A percentile compares a stretch with the other conserved stretches of the same genome.
These are phyloP conservation scores for Anolis sagrei DNA, from an alignment of 2,113 vertebrate species.

Conservation along the genomic window DNA sequence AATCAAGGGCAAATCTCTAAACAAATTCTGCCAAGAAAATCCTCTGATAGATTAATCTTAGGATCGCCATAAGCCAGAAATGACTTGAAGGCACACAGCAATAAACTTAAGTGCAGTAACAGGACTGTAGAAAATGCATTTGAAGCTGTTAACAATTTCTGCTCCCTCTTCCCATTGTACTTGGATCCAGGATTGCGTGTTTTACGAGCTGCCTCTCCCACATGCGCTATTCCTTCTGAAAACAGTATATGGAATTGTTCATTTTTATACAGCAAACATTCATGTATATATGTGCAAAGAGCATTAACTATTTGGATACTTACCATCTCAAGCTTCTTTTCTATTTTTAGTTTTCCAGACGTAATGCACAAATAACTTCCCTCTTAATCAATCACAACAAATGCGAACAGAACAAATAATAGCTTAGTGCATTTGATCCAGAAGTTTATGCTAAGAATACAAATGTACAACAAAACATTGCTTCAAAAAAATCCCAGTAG, in stretches of 20 bases:
- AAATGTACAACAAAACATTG: neutral
- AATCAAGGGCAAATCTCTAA: too few species aligned
- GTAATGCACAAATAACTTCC: conserved; percentile 15
- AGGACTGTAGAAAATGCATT: neutral
- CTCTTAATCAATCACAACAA: neutral
- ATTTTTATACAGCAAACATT: conserved; percentile 13
- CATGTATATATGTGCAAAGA: neutral
- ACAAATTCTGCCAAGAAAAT: too few species aligned
- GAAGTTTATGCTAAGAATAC: neutral
- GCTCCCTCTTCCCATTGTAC: too few species aligned
- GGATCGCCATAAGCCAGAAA: too few species aligned
- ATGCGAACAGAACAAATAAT: neutral
- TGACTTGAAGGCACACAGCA: too few species aligned
- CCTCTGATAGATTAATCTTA: too few species aligned
- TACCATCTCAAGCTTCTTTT: conserved; percentile 30
- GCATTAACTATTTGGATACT: conserved; percentile 20
- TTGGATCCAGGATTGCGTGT: too few species aligned
- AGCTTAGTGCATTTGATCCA: neutral
- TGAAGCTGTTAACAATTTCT: too few species aligned
- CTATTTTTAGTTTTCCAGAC: conserved; percentile 32
- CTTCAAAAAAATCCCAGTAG: conserved; percentile 8
- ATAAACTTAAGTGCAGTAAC: too few species aligned
- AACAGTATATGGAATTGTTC: neutral
- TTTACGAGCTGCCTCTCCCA: too few species aligned
- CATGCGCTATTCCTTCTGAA: neutral